Conservation (phyloP, 2,888 invertebrate species). For the Agriopis marginaria region DNA sequence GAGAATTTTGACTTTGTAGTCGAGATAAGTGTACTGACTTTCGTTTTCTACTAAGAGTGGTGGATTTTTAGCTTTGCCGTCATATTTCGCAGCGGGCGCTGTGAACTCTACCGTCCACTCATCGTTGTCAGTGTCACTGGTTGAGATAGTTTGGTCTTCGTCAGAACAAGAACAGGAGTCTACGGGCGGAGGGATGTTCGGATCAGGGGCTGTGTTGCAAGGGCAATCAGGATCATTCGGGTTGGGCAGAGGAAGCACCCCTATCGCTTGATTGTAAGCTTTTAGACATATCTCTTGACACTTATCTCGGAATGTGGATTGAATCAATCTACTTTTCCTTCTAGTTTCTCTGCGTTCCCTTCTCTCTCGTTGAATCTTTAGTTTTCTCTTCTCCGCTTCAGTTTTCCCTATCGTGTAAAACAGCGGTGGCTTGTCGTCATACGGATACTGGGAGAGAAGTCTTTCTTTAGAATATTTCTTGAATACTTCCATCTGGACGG, state of each 20-base stretch:
- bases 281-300: conserved; percentile 82
- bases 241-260: conserved; percentile 72
- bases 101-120: conserved; percentile 80
- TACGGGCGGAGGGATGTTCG: conserved; percentile 58
- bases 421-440: conserved; percentile 76
- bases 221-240: conserved; percentile 77
- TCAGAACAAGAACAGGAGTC: conserved; percentile 82
- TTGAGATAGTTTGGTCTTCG: conserved; percentile 61
- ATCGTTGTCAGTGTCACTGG: conserved; percentile 77
- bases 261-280: conserved; percentile 81
- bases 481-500: conserved; percentile 80
- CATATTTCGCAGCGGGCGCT: conserved; percentile 74
- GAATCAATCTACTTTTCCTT: conserved; percentile 72
- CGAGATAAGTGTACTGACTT: conserved; percentile 73
- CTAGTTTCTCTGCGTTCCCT: conserved; percentile 75
- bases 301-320: conserved; percentile 77
- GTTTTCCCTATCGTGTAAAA: conserved; percentile 78
- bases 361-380: conserved; percentile 71
- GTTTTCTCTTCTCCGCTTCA: conserved; percentile 70
- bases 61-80: conserved; percentile 73
- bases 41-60: conserved; percentile 61
- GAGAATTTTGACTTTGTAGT: conserved; percentile 76
- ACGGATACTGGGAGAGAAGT: conserved; percentile 74
- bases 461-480: conserved; percentile 80
- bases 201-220: conserved; percentile 59